Percentiles rank a stretch among this genome's conserved stretches.
Evolutionary conservation across 2,888 invertebrate genomes (phyloP).

Genomic region (Lamellibrachia columna): DNA sequence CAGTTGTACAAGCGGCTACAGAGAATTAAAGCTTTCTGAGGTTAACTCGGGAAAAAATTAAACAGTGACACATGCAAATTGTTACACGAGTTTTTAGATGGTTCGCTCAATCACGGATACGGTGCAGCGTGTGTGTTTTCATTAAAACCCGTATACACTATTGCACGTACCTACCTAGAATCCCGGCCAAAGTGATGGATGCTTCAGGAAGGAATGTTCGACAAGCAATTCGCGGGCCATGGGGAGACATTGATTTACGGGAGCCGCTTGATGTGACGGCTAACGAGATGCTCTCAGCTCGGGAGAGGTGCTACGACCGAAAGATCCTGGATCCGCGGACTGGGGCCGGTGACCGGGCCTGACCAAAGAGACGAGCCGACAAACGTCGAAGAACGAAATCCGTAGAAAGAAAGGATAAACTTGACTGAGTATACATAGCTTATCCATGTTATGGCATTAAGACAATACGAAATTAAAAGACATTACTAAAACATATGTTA

Average conservation of each 20-base stretch:
- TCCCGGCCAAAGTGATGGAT: not conserved
- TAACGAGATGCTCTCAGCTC: not conserved
- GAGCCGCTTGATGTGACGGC: not conserved
- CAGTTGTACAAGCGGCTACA: not conserved
- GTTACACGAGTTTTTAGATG: not conserved
- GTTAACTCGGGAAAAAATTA: not conserved
- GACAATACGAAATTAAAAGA: too few species aligned
- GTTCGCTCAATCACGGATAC: not conserved
- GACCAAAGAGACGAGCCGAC: not conserved
- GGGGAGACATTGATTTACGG: not conserved
- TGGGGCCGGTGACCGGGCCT: not conserved
- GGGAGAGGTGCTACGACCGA: slow-evolving; percentile 4
- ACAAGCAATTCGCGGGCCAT: not conserved
- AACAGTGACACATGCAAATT: not conserved
- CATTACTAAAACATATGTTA: too few species aligned
- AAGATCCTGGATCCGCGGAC: not conserved
- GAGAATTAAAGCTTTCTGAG: not conserved
- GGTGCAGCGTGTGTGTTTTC: not conserved
- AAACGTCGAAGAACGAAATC: not conserved
- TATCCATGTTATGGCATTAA: too few species aligned
- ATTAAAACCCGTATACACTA: not conserved
- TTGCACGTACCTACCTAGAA: not conserved
- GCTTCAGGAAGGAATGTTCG: slow-evolving; percentile 8
- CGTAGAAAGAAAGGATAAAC: not conserved
- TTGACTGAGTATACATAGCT: too few species aligned